These are phyloP conservation scores for Mandrillus leucophaeus DNA, from an alignment of 2,113 vertebrate species.

Conservation along the genomic window DNA sequence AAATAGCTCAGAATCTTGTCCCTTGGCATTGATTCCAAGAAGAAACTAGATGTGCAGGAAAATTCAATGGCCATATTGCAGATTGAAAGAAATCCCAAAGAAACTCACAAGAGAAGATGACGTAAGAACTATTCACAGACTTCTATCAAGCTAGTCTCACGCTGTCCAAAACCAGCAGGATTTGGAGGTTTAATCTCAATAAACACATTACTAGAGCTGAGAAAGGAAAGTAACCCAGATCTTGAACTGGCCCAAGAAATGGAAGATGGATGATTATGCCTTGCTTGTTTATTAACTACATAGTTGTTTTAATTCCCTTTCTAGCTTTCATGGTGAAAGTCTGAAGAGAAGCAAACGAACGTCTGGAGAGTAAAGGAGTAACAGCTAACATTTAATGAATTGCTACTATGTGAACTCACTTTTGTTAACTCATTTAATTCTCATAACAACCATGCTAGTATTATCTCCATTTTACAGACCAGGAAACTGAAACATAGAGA, in stretches of 20 bases:
- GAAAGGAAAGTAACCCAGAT: background rate
- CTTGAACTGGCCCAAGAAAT: background rate
- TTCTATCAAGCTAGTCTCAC: rapidly evolving
- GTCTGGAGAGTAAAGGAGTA: rapidly evolving
- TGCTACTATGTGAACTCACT: background rate
- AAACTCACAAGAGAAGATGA: background rate
- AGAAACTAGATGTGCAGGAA: background rate
- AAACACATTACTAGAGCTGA: background rate
- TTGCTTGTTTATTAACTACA: background rate
- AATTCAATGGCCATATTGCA: background rate
- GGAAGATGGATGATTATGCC: rapidly evolving
- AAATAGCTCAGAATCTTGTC: background rate
- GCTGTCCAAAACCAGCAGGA: background rate
- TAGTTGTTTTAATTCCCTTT: background rate
- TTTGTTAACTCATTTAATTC: background rate
- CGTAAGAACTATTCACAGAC: background rate
- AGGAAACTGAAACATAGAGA: rapidly evolving
- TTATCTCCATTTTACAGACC: background rate
- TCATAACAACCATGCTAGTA: background rate
- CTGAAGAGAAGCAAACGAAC: background rate
- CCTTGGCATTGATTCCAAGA: background rate
- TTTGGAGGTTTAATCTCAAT: background rate
- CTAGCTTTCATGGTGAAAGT: background rate
- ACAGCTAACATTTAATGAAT: background rate
- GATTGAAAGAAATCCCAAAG: background rate